These are phyloP conservation scores for Coreoperca whiteheadi DNA, from an alignment of 2,113 vertebrate genomes.

Conservation along the genomic window DNA sequence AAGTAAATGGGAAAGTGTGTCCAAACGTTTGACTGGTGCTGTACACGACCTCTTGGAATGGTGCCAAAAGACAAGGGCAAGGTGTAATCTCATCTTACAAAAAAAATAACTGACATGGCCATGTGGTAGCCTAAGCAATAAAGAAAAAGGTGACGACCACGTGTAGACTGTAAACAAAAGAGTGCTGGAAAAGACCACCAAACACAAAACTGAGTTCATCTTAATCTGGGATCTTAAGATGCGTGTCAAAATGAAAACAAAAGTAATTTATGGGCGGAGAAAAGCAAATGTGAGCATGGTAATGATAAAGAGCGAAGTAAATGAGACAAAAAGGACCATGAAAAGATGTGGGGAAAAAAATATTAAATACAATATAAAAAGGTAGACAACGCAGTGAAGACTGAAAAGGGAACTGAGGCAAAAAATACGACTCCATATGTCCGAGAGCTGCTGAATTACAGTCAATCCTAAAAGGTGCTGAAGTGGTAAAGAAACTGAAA, in stretches of 20 bases:
- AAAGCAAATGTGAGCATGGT: slow-evolving; percentile 2
- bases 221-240: neutral
- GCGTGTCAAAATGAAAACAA: neutral
- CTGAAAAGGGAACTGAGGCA: slow-evolving; percentile 9
- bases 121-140: neutral
- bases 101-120: neutral
- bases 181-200: neutral
- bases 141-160: neutral
- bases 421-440: slow-evolving; percentile 29
- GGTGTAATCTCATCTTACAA: neutral
- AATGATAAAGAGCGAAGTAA: neutral
- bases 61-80: neutral
- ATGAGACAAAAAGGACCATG: neutral
- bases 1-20: too few species aligned
- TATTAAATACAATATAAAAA: too few species aligned
- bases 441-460: slow-evolving; percentile 23
- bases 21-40: too few species aligned
- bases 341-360: too few species aligned
- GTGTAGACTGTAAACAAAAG: neutral
- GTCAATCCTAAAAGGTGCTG: slow-evolving; percentile 25
- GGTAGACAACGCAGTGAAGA: neutral
- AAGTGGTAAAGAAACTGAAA: slow-evolving; percentile 10
- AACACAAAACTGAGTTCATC: neutral
- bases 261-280: neutral
- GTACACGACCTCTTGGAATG: neutral